A percentile compares a stretch with the other conserved stretches of the same genome.
Evolutionary conservation across 1,140 invertebrate genomes (phyloP).

Genomic region (Drosophila ohnishii): DNA sequence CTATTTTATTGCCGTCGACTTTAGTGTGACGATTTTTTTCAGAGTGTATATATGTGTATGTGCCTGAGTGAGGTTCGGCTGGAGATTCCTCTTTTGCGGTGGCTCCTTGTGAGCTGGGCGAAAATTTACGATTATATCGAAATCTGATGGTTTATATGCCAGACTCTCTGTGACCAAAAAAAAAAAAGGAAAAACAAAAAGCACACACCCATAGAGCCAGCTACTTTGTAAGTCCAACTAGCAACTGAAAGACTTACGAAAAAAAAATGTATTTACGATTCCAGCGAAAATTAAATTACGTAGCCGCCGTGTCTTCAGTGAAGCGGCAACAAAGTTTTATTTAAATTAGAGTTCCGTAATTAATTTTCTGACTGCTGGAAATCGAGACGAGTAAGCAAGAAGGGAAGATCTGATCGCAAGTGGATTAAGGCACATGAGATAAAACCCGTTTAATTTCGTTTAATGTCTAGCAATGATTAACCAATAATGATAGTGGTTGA

Average conservation of each 20-base stretch:
- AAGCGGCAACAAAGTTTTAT: slow-evolving; percentile 75
- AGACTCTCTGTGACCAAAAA: slow-evolving; percentile 65
- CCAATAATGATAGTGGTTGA: slow-evolving; percentile 66
- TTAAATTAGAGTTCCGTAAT: slow-evolving; percentile 73
- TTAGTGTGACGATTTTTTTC: slow-evolving; percentile 73
- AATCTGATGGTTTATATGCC: slow-evolving; percentile 80
- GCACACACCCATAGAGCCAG: slow-evolving; percentile 39
- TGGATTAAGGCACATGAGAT: slow-evolving; percentile 57
- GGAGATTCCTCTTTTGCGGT: slow-evolving; percentile 48
- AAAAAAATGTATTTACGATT: slow-evolving; percentile 80
- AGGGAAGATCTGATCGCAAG: slow-evolving; percentile 4
- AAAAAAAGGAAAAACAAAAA: slow-evolving; percentile 29
- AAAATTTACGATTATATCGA: slow-evolving; percentile 82
- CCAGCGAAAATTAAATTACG: slow-evolving; percentile 77
- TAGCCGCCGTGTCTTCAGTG: slow-evolving; percentile 44
- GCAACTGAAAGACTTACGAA: slow-evolving; percentile 68
- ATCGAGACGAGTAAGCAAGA: not conserved
- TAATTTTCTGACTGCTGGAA: slow-evolving; percentile 54
- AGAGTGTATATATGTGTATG: slow-evolving; percentile 52
- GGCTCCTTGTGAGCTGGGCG: slow-evolving; percentile 59
- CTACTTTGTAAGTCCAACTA: slow-evolving; percentile 61
- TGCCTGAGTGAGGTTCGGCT: slow-evolving; percentile 37
- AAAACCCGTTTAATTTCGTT: slow-evolving; percentile 74
- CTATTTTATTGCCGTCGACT: slow-evolving; percentile 76
- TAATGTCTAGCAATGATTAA: slow-evolving; percentile 70